Evolutionary conservation across 2,113 vertebrate species (phyloP).

Genomic region (Tachysurus vachellii): DNA sequence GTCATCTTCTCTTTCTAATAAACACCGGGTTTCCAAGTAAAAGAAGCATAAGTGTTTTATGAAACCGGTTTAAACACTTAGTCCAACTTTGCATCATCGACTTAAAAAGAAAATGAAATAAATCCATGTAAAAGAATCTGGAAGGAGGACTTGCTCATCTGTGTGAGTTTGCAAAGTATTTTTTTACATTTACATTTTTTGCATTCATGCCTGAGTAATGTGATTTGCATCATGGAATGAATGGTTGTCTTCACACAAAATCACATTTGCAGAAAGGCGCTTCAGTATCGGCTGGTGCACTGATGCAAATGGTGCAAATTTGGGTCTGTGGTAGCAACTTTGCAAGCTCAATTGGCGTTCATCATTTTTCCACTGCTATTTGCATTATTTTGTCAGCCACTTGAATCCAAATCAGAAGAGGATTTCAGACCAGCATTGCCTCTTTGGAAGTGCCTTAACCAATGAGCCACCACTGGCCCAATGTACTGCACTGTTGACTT

Average conservation of each 20-base stretch:
- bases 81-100: neutral
- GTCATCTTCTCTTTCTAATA: neutral
- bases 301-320: constrained; percentile 3
- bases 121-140: neutral
- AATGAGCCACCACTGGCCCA: neutral
- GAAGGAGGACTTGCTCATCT: neutral
- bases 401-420: neutral
- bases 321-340: neutral
- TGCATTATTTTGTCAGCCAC: neutral
- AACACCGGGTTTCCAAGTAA: neutral
- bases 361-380: neutral
- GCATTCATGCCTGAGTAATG: neutral
- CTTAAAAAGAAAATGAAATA: neutral
- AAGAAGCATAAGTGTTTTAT: neutral
- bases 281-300: neutral
- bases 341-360: neutral
- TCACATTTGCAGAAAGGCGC: neutral
- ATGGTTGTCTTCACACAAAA: constrained; percentile 9
- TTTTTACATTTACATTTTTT: too few relatives aligned
- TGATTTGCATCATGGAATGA: neutral
- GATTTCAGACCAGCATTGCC: neutral
- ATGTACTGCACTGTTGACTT: neutral
- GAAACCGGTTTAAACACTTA: neutral
- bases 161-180: neutral
- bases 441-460: neutral